Evolutionary conservation across 2,797 vertebrate genomes (phyloP), one percentile per base, ranked within the genome.

Genomic region (Pipistrellus pygmaeus): DNA sequence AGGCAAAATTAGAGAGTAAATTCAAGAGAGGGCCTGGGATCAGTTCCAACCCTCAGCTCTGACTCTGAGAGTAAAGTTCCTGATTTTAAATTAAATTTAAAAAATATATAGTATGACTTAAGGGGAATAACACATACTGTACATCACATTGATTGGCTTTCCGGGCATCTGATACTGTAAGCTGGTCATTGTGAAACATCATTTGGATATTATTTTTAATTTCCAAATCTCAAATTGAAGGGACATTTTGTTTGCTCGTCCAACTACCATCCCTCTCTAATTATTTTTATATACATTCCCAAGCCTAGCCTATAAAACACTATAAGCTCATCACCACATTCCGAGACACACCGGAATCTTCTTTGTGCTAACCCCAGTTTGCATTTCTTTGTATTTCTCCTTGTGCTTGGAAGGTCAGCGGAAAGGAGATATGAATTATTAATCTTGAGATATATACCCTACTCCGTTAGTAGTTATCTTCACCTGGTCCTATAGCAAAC

Each of bases 351-450:
- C 0, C 30, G 3, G 1, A 20, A 1, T 23, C 13, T 35, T 88
- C 6, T 85, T 35, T 73, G 44, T 41, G 64, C 4, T 17, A 55
- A 73, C 10, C 64, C 18, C 4, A 14, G 6, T 41, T 89, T 78
- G 35, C 18, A 41, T 10, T 14, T 12, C 4, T 8, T 23, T 53
- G 15, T 0, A 18, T 30, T 90, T 81, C 23, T 41, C 35, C 17
- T 44, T 23, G 30, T 27, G 4, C 11, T 0, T 15, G 51, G 6
- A 75, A 81, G 53, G 2, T 30, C 13, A 27, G 30, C 23, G 30
- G 6, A 30, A 25, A 23, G 6, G 0, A n/a, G 5, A 21, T 14
- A 21, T 25, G 32, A 17, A 55, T 35, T 0, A 32, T 27, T 15
- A 17, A 68, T 8, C 1, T 1, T 85, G 12, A 30, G 48, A 18